Percentiles rank a stretch among this genome's conserved stretches.
These are phyloP conservation scores for Orthosia incerta DNA, from an alignment of 2,888 invertebrate genomes.

Conservation along the genomic window DNA sequence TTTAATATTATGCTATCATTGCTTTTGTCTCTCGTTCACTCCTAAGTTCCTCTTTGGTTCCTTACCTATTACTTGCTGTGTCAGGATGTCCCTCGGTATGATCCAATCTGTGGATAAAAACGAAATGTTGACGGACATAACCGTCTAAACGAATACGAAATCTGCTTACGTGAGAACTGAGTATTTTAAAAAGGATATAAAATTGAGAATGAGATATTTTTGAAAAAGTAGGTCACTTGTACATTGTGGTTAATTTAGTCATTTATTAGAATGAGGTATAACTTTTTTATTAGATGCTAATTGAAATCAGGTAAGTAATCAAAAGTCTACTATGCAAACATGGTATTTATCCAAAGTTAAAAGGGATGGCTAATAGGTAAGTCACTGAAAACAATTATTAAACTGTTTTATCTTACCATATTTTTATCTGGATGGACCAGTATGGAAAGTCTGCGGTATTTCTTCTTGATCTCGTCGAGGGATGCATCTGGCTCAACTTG, in stretches of 20 bases:
- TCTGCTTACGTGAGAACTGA: constrained; percentile 57
- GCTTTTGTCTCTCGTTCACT: constrained; percentile 54
- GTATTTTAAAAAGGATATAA: constrained; percentile 15
- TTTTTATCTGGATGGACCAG: constrained; percentile 99
- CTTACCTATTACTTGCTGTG: constrained; percentile 84
- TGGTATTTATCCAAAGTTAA: constrained; percentile 12
- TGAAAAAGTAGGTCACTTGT: constrained; percentile 14
- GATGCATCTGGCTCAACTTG: constrained; percentile 97
- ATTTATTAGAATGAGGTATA: constrained; percentile 2
- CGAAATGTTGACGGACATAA: constrained; percentile 89
- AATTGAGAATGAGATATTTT: constrained; percentile 32
- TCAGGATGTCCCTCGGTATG: constrained; percentile 78
- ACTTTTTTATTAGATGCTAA: constrained; percentile 13
- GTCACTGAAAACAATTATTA: constrained; percentile 18
- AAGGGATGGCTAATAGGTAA: constrained; percentile 27
- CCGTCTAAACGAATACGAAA: constrained; percentile 85
- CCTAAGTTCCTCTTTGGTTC: constrained; percentile 66
- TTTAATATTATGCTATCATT: constrained; percentile 27
- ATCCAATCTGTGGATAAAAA: constrained; percentile 90
- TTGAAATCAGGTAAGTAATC: constrained; percentile 10
- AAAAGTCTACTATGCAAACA: constrained; percentile 18
- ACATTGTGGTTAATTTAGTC: constrained; percentile 23
- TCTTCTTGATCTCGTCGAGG: constrained; percentile 98
- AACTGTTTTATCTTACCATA: constrained; percentile 82
- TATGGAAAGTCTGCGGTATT: constrained; percentile 98